phyloP scores from a whole-genome alignment of 2,888 invertebrate genomes.

The Argyresthia goedartella region DNA sequence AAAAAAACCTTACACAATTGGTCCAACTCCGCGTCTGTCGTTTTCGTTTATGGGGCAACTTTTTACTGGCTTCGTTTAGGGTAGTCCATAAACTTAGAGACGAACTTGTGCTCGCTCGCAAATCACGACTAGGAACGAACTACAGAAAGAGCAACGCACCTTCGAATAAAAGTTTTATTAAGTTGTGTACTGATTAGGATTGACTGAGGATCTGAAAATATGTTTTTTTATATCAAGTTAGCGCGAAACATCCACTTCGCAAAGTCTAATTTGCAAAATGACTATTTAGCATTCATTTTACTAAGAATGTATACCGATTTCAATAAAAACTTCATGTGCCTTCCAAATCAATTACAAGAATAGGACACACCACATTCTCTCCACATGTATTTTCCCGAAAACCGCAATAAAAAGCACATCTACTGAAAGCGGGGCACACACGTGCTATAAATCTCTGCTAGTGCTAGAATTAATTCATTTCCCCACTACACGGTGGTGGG shows the following conservation, averaged over 20 bases:
- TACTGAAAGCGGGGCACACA: constrained; percentile 26
- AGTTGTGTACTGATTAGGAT: too few relatives aligned
- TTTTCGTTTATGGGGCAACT: constrained; percentile 42
- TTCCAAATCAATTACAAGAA: too few relatives aligned
- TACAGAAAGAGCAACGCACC: neutral
- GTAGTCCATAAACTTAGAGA: constrained; percentile 41
- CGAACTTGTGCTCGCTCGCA: constrained; percentile 27
- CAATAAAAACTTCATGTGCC: too few relatives aligned
- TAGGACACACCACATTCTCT: too few relatives aligned
- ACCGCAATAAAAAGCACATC: constrained; percentile 19
- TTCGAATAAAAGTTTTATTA: too few relatives aligned
- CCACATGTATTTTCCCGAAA: constrained; percentile 1
- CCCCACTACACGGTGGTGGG: constrained; percentile 18
- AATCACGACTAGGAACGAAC: constrained; percentile 30
- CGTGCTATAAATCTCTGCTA: constrained; percentile 38
- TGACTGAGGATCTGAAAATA: too few relatives aligned
- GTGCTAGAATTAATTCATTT: constrained; percentile 46
- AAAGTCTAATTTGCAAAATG: too few relatives aligned
- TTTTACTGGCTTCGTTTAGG: constrained; percentile 61
- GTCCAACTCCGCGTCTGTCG: neutral
- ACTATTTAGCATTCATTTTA: too few relatives aligned
- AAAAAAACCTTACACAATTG: neutral
- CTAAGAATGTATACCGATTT: too few relatives aligned
- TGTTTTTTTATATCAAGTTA: too few relatives aligned
- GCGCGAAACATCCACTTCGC: too few relatives aligned